Conservation (phyloP, 1,140 invertebrate species). For the Dysdera silvatica region DNA sequence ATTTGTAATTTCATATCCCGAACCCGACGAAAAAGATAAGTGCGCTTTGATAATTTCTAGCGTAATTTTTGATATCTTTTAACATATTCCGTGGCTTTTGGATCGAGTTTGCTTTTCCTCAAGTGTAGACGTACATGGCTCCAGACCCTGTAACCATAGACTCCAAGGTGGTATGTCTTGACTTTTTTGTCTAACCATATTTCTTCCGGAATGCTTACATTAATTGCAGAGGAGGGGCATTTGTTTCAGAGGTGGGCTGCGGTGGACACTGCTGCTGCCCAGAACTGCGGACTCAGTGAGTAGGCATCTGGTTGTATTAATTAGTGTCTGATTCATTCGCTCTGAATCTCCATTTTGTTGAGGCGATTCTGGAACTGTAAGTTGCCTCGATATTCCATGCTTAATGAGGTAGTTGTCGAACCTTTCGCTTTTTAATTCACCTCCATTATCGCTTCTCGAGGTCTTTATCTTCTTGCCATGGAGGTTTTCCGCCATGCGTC, state of each 20-base stretch:
- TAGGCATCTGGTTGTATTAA: slow-evolving; percentile 43
- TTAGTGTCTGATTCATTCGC: slow-evolving; percentile 42
- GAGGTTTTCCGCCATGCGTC: slow-evolving; percentile 6
- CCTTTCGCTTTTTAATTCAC: no score
- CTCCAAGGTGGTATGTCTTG: no score
- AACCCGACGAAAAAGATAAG: no score
- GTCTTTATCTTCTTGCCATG: not conserved
- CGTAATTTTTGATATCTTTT: not conserved
- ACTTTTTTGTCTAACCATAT: no score
- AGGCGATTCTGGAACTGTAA: slow-evolving; percentile 45
- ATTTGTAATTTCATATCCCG: no score
- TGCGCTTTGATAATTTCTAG: not conserved
- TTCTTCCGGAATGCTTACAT: no score
- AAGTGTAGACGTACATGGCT: no score
- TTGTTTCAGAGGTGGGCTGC: slow-evolving; percentile 44
- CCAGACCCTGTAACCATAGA: no score
- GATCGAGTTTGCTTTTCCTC: no score
- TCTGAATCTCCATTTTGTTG: slow-evolving; percentile 50
- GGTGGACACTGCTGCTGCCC: slow-evolving; percentile 46
- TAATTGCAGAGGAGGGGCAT: no score
- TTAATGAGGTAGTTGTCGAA: slow-evolving; percentile 10
- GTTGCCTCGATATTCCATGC: slow-evolving; percentile 46
- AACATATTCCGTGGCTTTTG: no score
- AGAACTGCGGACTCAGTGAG: slow-evolving; percentile 41
- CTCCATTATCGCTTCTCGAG: slow-evolving; percentile 17